Evolutionary conservation across 2,113 vertebrate genomes (phyloP).

Genomic region (Callochromis pleurospilus): DNA sequence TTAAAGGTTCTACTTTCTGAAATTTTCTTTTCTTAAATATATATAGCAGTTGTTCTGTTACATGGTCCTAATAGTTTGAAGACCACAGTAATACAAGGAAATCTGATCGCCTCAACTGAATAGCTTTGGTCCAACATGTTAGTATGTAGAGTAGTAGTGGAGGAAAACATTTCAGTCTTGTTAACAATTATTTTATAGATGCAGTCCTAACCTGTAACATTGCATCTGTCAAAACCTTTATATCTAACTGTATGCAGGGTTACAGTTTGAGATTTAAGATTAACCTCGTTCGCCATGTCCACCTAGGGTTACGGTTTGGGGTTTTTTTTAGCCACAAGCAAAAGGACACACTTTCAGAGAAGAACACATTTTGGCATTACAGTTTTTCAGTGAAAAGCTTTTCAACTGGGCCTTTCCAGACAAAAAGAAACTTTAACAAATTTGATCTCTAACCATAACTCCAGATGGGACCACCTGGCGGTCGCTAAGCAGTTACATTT

Average conservation of each 20-base stretch:
- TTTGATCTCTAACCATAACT: not conserved
- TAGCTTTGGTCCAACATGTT: not conserved
- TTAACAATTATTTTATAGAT: not conserved
- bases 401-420: not conserved
- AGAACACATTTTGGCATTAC: not conserved
- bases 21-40: not conserved
- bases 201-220: not conserved
- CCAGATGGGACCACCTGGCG: not conserved
- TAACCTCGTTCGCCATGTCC: not conserved
- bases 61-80: not conserved
- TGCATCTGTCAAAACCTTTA: not conserved
- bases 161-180: not conserved
- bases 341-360: not conserved
- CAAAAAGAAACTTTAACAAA: not conserved
- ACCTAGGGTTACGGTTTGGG: not conserved
- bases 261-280: not conserved
- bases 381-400: not conserved
- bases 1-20: not conserved
- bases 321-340: accelerated
- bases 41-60: not conserved
- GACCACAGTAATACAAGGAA: not conserved
- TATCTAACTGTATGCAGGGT: not conserved
- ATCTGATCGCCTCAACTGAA: not conserved
- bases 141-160: not conserved
- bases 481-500: not conserved